Percentiles rank a stretch among this genome's conserved stretches.
These are phyloP conservation scores for Trogon surrucura DNA, from an alignment of 2,113 vertebrate species.

Conservation along the genomic window DNA sequence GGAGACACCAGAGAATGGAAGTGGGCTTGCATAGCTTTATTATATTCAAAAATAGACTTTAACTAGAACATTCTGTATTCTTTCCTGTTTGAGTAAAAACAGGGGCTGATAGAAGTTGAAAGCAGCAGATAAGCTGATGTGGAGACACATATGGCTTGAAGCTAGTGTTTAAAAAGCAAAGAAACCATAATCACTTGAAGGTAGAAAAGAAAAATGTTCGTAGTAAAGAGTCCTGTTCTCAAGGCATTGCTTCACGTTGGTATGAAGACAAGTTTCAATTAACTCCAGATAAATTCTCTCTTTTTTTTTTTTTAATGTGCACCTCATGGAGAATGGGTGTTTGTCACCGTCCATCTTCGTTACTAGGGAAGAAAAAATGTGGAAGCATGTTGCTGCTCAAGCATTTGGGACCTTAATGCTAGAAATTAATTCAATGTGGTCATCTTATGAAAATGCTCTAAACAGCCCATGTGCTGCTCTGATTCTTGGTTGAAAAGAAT, in stretches of 20 bases:
- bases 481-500: background rate
- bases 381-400: constrained; percentile 4
- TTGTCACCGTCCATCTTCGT: constrained; percentile 27
- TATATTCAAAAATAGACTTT: constrained; percentile 62
- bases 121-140: constrained; percentile 68
- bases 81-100: constrained; percentile 64
- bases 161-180: constrained; percentile 28
- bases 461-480: background rate
- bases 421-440: constrained; percentile 41
- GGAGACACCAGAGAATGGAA: constrained; percentile 57
- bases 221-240: constrained; percentile 42
- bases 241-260: background rate
- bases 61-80: constrained; percentile 63
- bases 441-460: background rate
- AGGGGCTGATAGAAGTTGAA: constrained; percentile 68
- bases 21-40: constrained; percentile 42
- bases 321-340: constrained; percentile 41
- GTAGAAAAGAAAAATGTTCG: constrained; percentile 52
- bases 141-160: constrained; percentile 54
- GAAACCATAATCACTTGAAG: constrained; percentile 31
- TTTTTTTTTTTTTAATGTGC: background rate
- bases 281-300: constrained; percentile 53
- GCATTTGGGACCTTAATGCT: background rate
- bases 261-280: constrained; percentile 61
- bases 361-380: constrained; percentile 31